A percentile compares a stretch with the other conserved stretches of the same genome.
Conservation (phyloP, 2,888 invertebrate species). For the Cyclophora punctaria region DNA sequence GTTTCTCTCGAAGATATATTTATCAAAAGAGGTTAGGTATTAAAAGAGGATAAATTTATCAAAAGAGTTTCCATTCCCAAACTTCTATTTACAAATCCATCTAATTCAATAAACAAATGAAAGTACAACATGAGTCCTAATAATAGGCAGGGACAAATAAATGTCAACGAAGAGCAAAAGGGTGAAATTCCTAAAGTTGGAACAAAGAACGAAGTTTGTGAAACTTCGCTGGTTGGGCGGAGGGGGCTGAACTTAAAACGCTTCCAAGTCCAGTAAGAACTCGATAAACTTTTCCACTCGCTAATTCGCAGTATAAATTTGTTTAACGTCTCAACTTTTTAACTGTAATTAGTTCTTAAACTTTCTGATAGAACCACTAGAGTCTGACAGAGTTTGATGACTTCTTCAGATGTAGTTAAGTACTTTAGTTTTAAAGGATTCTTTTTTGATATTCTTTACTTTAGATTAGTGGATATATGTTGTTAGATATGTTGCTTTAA, state of each 20-base stretch:
- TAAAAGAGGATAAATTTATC: no score
- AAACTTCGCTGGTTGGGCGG: constrained; percentile 51
- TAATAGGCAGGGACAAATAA: constrained; percentile 35
- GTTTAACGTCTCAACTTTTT: constrained; percentile 74
- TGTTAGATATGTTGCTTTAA: no score
- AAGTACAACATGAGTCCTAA: not conserved
- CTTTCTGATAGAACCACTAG: constrained; percentile 63
- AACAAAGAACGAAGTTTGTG: constrained; percentile 61
- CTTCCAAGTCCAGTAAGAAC: constrained; percentile 56
- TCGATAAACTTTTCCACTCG: constrained; percentile 56
- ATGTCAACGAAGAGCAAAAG: constrained; percentile 42
- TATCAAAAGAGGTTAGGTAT: no score
- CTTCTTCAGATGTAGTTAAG: no score
- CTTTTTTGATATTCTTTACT: no score
- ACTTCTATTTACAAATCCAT: no score
- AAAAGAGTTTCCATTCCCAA: no score
- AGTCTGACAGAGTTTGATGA: constrained; percentile 36
- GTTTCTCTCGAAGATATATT: no score
- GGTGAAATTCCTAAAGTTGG: constrained; percentile 46
- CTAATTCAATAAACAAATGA: not conserved
- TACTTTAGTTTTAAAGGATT: no score
- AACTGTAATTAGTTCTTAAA: constrained; percentile 69
- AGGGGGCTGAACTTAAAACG: constrained; percentile 61
- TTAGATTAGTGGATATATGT: no score
- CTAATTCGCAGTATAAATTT: constrained; percentile 74